A percentile compares a stretch with the other conserved stretches of the same genome.
phyloP scores from a whole-genome alignment of 2,797 vertebrate species.

The Sebastolobus altivelis region DNA sequence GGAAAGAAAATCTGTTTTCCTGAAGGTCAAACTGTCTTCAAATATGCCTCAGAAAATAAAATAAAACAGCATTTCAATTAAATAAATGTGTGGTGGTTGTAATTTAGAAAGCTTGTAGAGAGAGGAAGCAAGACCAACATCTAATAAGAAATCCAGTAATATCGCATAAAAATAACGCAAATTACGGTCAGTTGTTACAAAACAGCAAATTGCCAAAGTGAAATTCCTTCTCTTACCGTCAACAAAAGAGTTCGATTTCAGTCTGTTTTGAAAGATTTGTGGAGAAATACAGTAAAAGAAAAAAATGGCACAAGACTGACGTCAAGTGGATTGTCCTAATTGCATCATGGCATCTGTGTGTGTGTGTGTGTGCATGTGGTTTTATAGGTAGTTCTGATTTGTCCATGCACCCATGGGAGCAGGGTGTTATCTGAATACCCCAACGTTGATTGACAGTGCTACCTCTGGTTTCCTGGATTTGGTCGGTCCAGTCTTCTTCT shows the following conservation, averaged over 20 bases:
- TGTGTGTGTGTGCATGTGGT: background rate
- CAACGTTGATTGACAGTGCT: constrained; percentile 87
- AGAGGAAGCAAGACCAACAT: background rate
- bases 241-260: background rate
- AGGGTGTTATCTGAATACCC: constrained; percentile 81
- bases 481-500: constrained; percentile 64
- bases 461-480: constrained; percentile 86
- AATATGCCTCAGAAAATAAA: background rate
- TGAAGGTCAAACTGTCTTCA: background rate
- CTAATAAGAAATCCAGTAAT: constrained; percentile 2
- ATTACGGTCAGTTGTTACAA: constrained; percentile 20
- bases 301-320: constrained; percentile 37
- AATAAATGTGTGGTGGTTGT: background rate
- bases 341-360: constrained; percentile 39
- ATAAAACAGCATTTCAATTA: background rate
- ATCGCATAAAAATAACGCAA: constrained; percentile 39
- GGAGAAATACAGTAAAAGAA: constrained; percentile 8
- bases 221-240: constrained; percentile 11
- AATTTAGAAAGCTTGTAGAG: background rate
- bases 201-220: constrained; percentile 24
- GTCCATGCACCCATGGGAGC: constrained; percentile 7
- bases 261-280: background rate
- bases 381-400: constrained; percentile 31
- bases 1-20: background rate
- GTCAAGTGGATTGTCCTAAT: constrained; percentile 60